Percentiles rank a stretch among this genome's conserved stretches.
phyloP scores from a whole-genome alignment of 2,888 invertebrate species.

The Watsonalla cultraria region DNA sequence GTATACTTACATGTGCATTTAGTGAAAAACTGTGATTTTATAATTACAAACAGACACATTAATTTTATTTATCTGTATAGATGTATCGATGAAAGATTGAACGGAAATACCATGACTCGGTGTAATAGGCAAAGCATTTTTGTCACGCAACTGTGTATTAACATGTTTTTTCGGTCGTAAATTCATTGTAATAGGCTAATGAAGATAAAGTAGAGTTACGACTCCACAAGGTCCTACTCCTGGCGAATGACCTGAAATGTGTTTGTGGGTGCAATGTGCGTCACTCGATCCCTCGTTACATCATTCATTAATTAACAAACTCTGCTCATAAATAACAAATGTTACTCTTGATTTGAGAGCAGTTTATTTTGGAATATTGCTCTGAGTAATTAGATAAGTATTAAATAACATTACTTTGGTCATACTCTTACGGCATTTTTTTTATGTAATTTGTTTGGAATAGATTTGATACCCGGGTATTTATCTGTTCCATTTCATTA shows the following conservation, averaged over 20 bases:
- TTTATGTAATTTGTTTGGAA: too few relatives aligned
- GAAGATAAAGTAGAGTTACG: slow-evolving; percentile 36
- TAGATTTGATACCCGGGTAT: too few relatives aligned
- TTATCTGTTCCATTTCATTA: too few relatives aligned
- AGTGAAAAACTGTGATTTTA: too few relatives aligned
- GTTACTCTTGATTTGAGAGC: not conserved
- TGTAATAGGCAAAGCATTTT: slow-evolving; percentile 25
- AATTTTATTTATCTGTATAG: too few relatives aligned
- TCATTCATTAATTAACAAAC: slow-evolving; percentile 48
- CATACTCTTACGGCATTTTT: too few relatives aligned
- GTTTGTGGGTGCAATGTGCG: slow-evolving; percentile 46
- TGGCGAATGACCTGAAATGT: slow-evolving; percentile 26
- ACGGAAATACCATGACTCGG: slow-evolving; percentile 33
- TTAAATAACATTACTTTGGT: too few relatives aligned
- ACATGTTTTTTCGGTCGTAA: slow-evolving; percentile 31
- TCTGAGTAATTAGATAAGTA: too few relatives aligned
- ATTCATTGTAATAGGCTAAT: slow-evolving; percentile 38
- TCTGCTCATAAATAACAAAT: slow-evolving; percentile 13
- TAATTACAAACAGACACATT: too few relatives aligned
- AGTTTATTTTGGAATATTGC: too few relatives aligned
- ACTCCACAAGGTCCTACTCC: slow-evolving; percentile 1
- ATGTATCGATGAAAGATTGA: slow-evolving; percentile 1
- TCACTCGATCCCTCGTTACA: slow-evolving; percentile 50
- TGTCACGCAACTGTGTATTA: slow-evolving; percentile 30
- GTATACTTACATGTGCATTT: too few relatives aligned